A percentile compares a stretch with the other conserved stretches of the same genome.
These are phyloP conservation scores for Crambe crambe DNA, from an alignment of 37 sponge, comb jelly and placozoan genomes.

Conservation along the genomic window DNA sequence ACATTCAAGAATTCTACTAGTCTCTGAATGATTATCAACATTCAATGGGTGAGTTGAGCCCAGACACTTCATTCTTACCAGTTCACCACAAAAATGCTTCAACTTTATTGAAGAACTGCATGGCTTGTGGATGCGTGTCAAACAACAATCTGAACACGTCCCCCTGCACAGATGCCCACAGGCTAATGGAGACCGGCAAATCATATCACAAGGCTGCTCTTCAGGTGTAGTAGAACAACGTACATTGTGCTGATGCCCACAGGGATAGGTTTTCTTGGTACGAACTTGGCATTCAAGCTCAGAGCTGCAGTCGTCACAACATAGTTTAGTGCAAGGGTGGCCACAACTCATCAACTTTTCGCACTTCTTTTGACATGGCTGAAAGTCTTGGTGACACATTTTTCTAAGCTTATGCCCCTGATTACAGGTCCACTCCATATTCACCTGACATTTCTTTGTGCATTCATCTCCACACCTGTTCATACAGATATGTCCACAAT, in stretches of 20 bases:
- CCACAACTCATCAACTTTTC: background rate
- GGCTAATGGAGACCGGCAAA: slow-evolving; percentile 22
- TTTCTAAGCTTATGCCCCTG: background rate
- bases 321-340: background rate
- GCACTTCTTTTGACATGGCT: background rate
- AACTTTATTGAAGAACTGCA: slow-evolving; percentile 15
- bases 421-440: background rate
- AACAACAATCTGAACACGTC: slow-evolving; percentile 45
- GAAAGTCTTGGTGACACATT: background rate
- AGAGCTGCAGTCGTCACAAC: background rate
- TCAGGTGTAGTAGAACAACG: slow-evolving; percentile 3
- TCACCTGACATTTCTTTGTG: background rate
- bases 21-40: background rate
- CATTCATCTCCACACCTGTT: slow-evolving; percentile 62
- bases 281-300: background rate
- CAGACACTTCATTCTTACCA: background rate
- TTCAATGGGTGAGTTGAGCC: no score
- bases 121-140: slow-evolving; percentile 31
- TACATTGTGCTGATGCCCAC: slow-evolving; percentile 27
- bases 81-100: slow-evolving; percentile 42
- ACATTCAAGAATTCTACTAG: background rate
- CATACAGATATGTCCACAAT: slow-evolving; percentile 56
- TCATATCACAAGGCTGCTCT: slow-evolving; percentile 14
- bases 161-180: slow-evolving; percentile 82
- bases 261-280: slow-evolving; percentile 13